Evolutionary conservation across 1,140 invertebrate species (phyloP).

Genomic region (Lepidotrigona ventralis): DNA sequence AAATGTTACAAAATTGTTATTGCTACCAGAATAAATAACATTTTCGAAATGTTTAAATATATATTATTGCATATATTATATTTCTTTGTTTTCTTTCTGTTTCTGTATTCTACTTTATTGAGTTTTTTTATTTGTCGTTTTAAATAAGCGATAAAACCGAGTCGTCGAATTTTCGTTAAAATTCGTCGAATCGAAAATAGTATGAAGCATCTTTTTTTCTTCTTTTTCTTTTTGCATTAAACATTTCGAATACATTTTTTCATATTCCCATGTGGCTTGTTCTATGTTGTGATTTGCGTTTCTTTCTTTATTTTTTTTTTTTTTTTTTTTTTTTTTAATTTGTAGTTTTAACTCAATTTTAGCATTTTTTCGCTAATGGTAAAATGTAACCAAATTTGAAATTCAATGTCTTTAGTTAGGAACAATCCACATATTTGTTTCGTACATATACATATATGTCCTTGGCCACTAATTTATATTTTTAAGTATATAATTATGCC

Average conservation of each 20-base stretch:
- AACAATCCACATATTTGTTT: slow-evolving; percentile 74
- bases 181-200: not conserved
- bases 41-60: slow-evolving; percentile 72
- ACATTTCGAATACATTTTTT: slow-evolving; percentile 71
- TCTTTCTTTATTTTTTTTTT: slow-evolving; percentile 36
- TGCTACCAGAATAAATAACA: slow-evolving; percentile 73
- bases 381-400: slow-evolving; percentile 45
- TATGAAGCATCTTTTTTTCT: slow-evolving; percentile 22
- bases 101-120: not conserved
- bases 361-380: slow-evolving; percentile 47
- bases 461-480: slow-evolving; percentile 77
- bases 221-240: slow-evolving; percentile 42
- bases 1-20: slow-evolving; percentile 80
- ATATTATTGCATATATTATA: slow-evolving; percentile 5
- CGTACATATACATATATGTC: slow-evolving; percentile 74
- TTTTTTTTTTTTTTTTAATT: slow-evolving; percentile 3
- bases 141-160: not conserved
- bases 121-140: not conserved
- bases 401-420: slow-evolving; percentile 51
- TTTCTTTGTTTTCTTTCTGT: slow-evolving; percentile 18
- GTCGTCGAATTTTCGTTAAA: not conserved
- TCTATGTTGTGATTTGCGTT: slow-evolving; percentile 67
- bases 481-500: slow-evolving; percentile 70
- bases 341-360: slow-evolving; percentile 49
- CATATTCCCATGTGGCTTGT: slow-evolving; percentile 73